phyloP scores from a whole-genome alignment of 2,888 invertebrate species.

The Cosmia trapezina region DNA sequence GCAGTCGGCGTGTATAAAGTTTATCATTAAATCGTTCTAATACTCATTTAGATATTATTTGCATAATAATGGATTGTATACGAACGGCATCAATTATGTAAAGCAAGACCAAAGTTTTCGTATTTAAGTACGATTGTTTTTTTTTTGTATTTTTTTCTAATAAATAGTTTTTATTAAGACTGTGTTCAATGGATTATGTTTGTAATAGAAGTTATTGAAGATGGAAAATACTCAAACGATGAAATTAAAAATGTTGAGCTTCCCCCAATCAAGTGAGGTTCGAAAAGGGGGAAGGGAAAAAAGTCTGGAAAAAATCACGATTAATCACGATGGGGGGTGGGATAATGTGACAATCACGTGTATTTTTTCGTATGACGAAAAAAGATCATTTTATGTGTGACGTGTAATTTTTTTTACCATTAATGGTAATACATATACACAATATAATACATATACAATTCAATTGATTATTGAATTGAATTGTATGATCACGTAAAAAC shows the following conservation, averaged over 20 bases:
- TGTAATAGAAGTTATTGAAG: slow-evolving; percentile 23
- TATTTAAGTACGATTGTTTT: slow-evolving; percentile 15
- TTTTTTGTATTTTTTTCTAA: slow-evolving; percentile 15
- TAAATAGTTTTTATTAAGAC: slow-evolving; percentile 39
- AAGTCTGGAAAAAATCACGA: not conserved
- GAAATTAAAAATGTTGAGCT: not conserved
- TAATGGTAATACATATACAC: no score
- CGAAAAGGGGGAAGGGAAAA: not conserved
- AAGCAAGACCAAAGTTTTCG: slow-evolving; percentile 58
- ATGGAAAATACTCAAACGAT: not conserved
- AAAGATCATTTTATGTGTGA: not conserved
- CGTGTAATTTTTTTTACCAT: no score
- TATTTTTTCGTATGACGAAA: not conserved
- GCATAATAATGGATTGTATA: slow-evolving; percentile 65
- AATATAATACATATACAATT: no score
- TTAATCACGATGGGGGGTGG: not conserved
- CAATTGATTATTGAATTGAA: no score
- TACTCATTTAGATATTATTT: slow-evolving; percentile 49
- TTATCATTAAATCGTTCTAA: slow-evolving; percentile 38
- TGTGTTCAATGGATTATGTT: slow-evolving; percentile 39
- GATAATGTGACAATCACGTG: not conserved
- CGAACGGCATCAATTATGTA: slow-evolving; percentile 65
- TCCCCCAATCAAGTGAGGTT: not conserved
- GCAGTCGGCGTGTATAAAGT: not conserved
- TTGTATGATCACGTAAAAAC: not conserved